phyloP scores from a whole-genome alignment of 2,888 invertebrate species.

The Phyllotreta striolata region DNA sequence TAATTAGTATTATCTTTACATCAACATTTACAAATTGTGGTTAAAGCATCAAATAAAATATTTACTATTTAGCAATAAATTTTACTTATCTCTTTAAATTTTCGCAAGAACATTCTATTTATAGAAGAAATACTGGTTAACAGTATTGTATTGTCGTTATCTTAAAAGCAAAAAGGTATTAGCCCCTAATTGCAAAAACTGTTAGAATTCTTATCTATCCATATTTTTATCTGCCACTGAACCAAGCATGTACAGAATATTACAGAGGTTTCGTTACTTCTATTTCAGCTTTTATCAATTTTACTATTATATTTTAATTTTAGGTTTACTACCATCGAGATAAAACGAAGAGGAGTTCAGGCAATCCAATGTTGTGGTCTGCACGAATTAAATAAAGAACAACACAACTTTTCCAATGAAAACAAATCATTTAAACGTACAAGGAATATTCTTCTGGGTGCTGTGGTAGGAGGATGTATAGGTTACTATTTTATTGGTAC shows the following conservation, averaged over 20 bases:
- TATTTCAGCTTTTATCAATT: not conserved
- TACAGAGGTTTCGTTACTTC: constrained; percentile 5
- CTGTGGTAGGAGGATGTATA: constrained; percentile 37
- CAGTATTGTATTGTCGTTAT: too few species aligned
- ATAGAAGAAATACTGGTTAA: too few species aligned
- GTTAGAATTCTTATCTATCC: too few species aligned
- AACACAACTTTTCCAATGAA: constrained; percentile 27
- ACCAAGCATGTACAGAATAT: constrained; percentile 4
- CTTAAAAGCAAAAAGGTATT: too few species aligned
- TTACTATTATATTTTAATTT: constrained; percentile 8
- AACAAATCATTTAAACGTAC: constrained; percentile 5
- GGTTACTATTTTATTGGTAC: constrained; percentile 41
- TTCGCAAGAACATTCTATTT: too few species aligned
- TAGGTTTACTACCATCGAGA: not conserved
- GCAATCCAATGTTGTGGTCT: not conserved
- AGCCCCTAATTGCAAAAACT: too few species aligned
- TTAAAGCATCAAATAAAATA: too few species aligned
- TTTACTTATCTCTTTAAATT: too few species aligned
- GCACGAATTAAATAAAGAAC: constrained; percentile 6
- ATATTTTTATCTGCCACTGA: too few species aligned
- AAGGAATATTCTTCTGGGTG: constrained; percentile 33
- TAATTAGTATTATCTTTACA: too few species aligned
- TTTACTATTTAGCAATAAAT: too few species aligned
- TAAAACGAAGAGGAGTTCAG: constrained; percentile 10
- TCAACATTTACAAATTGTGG: too few species aligned